Evolutionary conservation across 2,888 invertebrate genomes (phyloP).

Genomic region (Formica aserva): DNA sequence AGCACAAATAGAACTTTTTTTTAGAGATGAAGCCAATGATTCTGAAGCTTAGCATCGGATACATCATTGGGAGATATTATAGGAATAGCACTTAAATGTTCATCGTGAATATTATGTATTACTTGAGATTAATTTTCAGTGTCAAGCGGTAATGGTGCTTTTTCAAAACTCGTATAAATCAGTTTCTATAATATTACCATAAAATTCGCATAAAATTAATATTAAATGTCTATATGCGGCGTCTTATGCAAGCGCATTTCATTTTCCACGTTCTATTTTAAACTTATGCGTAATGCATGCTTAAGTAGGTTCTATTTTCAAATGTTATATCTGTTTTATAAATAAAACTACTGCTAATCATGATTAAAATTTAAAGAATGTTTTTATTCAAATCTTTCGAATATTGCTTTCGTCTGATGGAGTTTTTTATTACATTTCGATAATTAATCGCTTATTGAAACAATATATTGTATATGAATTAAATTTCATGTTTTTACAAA

Average conservation of each 20-base stretch:
- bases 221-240: constrained; percentile 9
- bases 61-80: neutral
- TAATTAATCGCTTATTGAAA: neutral
- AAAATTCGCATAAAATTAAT: constrained; percentile 14
- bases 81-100: constrained; percentile 7
- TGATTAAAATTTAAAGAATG: neutral
- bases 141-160: neutral
- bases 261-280: constrained; percentile 31
- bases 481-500: neutral
- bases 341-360: neutral
- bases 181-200: constrained; percentile 27
- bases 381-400: constrained; percentile 5
- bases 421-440: neutral
- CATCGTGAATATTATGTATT: neutral
- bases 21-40: constrained; percentile 3
- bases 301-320: neutral
- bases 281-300: neutral
- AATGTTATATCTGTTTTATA: neutral
- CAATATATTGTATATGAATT: neutral
- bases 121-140: constrained; percentile 39
- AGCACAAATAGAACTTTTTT: neutral
- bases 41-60: neutral
- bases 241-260: neutral
- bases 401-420: neutral
- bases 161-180: constrained; percentile 17